Conservation (phyloP, 2,888 invertebrate genomes). For the Palloptera scutellata region DNA sequence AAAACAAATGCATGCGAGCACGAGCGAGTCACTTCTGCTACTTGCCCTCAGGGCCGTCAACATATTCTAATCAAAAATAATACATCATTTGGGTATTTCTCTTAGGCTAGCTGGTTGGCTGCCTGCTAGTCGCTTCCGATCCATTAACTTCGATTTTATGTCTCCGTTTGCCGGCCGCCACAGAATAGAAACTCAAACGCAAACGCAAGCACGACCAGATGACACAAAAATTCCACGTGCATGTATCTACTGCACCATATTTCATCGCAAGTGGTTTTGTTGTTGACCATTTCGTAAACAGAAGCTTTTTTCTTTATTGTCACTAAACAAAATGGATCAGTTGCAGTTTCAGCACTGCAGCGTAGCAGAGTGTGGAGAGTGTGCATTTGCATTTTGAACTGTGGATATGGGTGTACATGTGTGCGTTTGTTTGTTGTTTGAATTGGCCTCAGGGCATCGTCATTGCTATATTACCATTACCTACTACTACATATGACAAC, state of each 20-base stretch:
- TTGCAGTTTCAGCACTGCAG: not conserved
- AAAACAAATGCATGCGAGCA: not conserved
- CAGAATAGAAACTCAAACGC: not conserved
- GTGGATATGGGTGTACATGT: not conserved
- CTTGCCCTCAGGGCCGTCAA: constrained; percentile 1
- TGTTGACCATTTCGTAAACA: constrained; percentile 14
- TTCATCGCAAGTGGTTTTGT: constrained; percentile 18
- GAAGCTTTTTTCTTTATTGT: not conserved
- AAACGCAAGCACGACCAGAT: not conserved
- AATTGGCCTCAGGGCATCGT: not conserved
- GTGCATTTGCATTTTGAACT: not conserved
- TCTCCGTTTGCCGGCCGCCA: not conserved
- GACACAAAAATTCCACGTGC: constrained; percentile 39
- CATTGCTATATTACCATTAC: too few relatives aligned
- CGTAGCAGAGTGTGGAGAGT: too few relatives aligned
- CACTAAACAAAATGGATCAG: constrained; percentile 3
- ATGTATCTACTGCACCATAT: constrained; percentile 25
- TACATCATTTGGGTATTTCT: constrained; percentile 39
- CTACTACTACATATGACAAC: too few relatives aligned
- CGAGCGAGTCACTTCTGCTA: not conserved
- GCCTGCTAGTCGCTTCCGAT: constrained; percentile 5
- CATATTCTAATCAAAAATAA: constrained; percentile 44
- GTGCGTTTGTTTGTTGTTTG: not conserved
- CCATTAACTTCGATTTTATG: constrained; percentile 11
- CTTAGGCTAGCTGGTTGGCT: not conserved